phyloP scores from a whole-genome alignment of 2,888 invertebrate species.

The Idaea biselata region DNA sequence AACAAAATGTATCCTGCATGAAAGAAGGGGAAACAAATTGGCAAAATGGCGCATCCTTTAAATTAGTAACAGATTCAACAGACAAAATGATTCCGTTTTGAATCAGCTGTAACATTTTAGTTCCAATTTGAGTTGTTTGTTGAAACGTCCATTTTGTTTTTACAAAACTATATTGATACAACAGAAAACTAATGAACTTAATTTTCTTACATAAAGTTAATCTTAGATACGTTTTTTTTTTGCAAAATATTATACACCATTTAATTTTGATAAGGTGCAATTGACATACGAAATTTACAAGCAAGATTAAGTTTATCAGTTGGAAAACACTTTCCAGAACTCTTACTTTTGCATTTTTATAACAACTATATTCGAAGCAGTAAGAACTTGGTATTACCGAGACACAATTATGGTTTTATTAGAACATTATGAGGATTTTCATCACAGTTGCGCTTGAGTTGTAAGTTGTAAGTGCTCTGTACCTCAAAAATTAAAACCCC shows the following conservation, averaged over 20 bases:
- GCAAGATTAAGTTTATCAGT: not conserved
- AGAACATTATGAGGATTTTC: too few species aligned
- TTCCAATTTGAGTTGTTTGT: not conserved
- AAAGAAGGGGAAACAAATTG: constrained; percentile 65
- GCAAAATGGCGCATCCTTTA: constrained; percentile 66
- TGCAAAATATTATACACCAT: not conserved
- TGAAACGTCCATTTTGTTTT: too few species aligned
- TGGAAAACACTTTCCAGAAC: not conserved
- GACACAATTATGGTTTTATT: too few species aligned
- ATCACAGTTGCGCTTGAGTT: too few species aligned
- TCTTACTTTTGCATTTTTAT: not conserved
- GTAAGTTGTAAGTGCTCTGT: too few species aligned
- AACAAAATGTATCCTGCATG: constrained; percentile 60
- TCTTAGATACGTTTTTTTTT: not conserved
- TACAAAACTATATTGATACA: too few species aligned
- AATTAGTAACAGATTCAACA: constrained; percentile 29
- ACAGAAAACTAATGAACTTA: not conserved
- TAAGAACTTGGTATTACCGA: not conserved
- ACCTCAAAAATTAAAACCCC: too few species aligned
- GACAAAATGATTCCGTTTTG: constrained; percentile 1
- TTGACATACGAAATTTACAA: not conserved
- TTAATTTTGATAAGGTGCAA: not conserved
- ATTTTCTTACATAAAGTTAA: not conserved
- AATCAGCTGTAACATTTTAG: not conserved
- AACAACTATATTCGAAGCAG: not conserved